Conservation (phyloP, 2,797 vertebrate species). For the Dicrostonyx torquatus region DNA sequence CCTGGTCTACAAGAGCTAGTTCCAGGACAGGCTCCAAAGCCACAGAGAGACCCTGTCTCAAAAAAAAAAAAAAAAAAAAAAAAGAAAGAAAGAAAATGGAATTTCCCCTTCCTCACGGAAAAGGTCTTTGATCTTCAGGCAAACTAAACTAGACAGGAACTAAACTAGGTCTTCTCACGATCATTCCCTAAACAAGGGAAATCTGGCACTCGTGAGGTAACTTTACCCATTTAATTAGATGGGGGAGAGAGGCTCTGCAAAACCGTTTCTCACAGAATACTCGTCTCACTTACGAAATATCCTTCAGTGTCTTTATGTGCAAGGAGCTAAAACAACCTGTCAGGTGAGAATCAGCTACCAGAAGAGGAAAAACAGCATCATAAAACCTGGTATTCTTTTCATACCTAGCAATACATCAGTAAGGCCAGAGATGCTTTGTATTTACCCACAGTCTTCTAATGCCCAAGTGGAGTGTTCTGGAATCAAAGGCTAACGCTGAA, state of each 20-base stretch:
- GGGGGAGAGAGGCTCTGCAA: background rate
- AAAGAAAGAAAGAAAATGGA: background rate
- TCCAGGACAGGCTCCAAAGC: too few species aligned
- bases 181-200: background rate
- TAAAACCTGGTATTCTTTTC: background rate
- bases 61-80: background rate
- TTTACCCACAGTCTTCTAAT: background rate
- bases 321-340: background rate
- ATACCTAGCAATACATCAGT: background rate
- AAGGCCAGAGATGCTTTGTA: background rate
- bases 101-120: background rate
- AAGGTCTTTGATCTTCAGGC: constrained; percentile 16
- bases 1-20: too few species aligned
- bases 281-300: background rate
- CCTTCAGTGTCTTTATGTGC: background rate
- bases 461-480: background rate
- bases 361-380: background rate
- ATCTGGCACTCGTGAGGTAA: constrained; percentile 37
- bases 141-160: too few species aligned
- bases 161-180: background rate
- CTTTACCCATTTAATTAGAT: constrained; percentile 26
- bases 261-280: constrained; percentile 12
- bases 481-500: background rate
- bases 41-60: too few species aligned
- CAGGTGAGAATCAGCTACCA: background rate